These are phyloP conservation scores for Drosophila pruinosa DNA, from an alignment of 1,140 invertebrate genomes.

Conservation along the genomic window DNA sequence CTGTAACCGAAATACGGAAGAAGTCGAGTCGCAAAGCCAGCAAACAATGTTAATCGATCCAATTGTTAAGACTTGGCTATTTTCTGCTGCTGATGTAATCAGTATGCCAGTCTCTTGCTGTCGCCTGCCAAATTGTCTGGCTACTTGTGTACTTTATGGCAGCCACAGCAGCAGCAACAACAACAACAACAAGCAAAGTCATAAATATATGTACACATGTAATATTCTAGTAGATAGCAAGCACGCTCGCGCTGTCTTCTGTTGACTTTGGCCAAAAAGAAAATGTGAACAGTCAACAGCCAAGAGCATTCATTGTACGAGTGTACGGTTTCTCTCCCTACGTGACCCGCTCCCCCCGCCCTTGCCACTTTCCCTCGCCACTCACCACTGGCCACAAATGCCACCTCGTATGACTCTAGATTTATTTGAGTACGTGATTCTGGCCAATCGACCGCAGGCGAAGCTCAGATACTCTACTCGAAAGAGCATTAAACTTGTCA, in stretches of 20 bases:
- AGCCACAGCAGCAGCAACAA: slow-evolving; percentile 1
- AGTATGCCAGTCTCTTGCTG: background rate
- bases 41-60: slow-evolving; percentile 52
- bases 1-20: slow-evolving; percentile 9
- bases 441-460: background rate
- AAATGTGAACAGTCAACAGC: background rate
- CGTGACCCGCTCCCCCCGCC: slow-evolving; percentile 14
- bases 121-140: slow-evolving; percentile 37
- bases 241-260: background rate
- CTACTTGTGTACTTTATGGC: slow-evolving; percentile 21
- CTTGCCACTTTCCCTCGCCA: background rate
- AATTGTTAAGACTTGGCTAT: slow-evolving; percentile 37
- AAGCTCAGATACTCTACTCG: background rate
- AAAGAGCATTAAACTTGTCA: background rate
- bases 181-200: background rate
- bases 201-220: slow-evolving; percentile 21
- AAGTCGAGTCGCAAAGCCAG: slow-evolving; percentile 18
- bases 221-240: slow-evolving; percentile 10
- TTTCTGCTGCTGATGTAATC: slow-evolving; percentile 70
- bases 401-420: slow-evolving; percentile 17
- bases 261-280: slow-evolving; percentile 19
- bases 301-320: background rate
- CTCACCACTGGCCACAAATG: background rate
- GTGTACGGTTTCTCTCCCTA: slow-evolving; percentile 11
- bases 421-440: slow-evolving; percentile 35